Evolutionary conservation across 2,888 invertebrate genomes (phyloP).

Genomic region (Ennomos erosarius): DNA sequence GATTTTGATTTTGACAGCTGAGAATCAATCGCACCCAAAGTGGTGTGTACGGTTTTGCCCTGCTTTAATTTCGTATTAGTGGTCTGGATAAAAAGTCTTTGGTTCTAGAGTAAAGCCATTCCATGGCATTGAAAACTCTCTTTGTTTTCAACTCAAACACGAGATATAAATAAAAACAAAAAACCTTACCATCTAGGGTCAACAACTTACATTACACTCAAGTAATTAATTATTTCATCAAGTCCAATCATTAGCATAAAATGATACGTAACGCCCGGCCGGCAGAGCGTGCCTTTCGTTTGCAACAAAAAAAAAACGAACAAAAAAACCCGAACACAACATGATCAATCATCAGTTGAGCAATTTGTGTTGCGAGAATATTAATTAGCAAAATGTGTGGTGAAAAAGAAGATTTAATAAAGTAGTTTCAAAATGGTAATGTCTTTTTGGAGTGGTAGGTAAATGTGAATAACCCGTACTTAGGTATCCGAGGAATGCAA

Average conservation of each 20-base stretch:
- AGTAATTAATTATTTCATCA: constrained; percentile 38
- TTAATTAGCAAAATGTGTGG: constrained; percentile 14
- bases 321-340: constrained; percentile 14
- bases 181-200: constrained; percentile 3
- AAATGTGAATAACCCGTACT: too few species aligned
- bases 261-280: constrained; percentile 22
- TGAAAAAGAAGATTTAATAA: constrained; percentile 8
- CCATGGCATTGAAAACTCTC: too few species aligned
- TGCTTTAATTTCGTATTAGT: too few species aligned
- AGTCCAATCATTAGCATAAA: constrained; percentile 31
- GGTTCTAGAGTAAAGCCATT: too few species aligned
- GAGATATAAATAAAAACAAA: neutral
- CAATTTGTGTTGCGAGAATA: constrained; percentile 15
- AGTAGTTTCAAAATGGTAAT: neutral
- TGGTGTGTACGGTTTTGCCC: too few species aligned
- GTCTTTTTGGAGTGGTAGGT: too few species aligned
- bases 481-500: too few species aligned
- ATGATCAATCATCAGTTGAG: constrained; percentile 21
- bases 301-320: constrained; percentile 24
- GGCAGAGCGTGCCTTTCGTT: constrained; percentile 31
- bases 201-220: constrained; percentile 9
- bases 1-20: too few species aligned
- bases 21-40: too few species aligned
- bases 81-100: too few species aligned
- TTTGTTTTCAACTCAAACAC: too few species aligned